Conservation (phyloP, 1,140 invertebrate species). For the Lepidurus apus region DNA sequence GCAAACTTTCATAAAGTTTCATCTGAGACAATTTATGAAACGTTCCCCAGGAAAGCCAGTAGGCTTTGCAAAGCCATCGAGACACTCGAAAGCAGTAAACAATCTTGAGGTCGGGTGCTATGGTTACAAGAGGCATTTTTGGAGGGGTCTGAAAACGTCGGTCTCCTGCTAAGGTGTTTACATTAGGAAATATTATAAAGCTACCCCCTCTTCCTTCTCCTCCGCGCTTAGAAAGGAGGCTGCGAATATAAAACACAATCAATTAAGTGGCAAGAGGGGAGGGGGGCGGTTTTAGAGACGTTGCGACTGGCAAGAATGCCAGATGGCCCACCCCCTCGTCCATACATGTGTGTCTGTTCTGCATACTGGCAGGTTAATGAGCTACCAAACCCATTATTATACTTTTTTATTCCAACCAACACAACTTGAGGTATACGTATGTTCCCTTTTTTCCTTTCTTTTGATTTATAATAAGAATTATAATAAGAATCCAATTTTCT, state of each 20-base stretch:
- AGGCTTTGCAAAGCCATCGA: neutral
- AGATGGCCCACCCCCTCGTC: neutral
- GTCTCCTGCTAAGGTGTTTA: conserved; percentile 18
- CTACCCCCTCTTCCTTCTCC: neutral
- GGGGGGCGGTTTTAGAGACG: neutral
- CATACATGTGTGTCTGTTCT: neutral
- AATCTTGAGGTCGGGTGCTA: neutral
- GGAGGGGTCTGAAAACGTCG: neutral
- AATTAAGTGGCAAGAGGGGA: neutral
- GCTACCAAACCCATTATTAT: neutral
- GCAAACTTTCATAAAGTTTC: neutral
- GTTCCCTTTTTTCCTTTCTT: too few relatives aligned
- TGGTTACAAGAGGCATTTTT: neutral
- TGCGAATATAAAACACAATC: conserved; percentile 1
- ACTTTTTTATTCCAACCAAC: too few relatives aligned
- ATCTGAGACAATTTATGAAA: neutral
- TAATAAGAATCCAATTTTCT: neutral
- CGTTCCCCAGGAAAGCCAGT: neutral
- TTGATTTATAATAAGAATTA: too few relatives aligned
- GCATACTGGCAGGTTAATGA: neutral
- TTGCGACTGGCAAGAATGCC: neutral
- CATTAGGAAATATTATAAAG: conserved; percentile 6
- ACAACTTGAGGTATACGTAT: too few relatives aligned
- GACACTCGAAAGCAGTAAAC: conserved; percentile 2
- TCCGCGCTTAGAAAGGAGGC: neutral